Evolutionary conservation across 2,113 vertebrate genomes (phyloP), one percentile per base, ranked within the genome.

Genomic region (Astur gentilis): DNA sequence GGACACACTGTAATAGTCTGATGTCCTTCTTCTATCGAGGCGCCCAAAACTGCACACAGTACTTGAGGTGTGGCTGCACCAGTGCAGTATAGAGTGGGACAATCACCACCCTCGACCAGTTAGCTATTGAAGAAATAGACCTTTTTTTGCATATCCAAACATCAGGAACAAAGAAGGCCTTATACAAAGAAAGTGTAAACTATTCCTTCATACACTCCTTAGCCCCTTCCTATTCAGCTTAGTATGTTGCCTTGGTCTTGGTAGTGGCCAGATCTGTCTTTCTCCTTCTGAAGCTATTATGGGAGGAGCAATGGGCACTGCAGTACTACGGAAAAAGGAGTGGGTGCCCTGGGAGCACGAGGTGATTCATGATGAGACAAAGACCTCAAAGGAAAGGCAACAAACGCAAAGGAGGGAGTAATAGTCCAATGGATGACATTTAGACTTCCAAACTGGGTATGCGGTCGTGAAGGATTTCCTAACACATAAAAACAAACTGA

Each of bases 51-150:
- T 11, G 45, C 32, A 70, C 52, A n/a, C 38, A 45, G 8, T 44
- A 16, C 32, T 78, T 1, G 1, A 90, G 52, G 18, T 10, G 11
- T 6, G 27, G 38, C 45, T 0, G 0, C 27, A 83, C 54, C 34
- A 31, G 42, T 21, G n/a, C 1, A 0, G 8, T 20, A 11, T 1
- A 31, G 29, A 76, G 20, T 16, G 17, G 27, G 27, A 60, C 19
- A 80, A 25, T 31, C 9, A 17, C 11, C 34, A 66, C 34, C 60
- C 34, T 60, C 3, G 1, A 45, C 13, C 1, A 1, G 38, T 27
- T 45, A 38, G 54, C 34, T 61, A 40, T 15, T 40, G 45, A 83
- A 60, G 11, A 76, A 66, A n/a, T 26, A 4, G 42, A 44, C 21
- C n/a, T 44, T 50, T 57, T 61, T 64, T 62, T 45, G 36, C 25